Evolutionary conservation across 2,888 invertebrate species (phyloP), one percentile per base, ranked within the genome.

Genomic region (Leptopilina myrica): DNA sequence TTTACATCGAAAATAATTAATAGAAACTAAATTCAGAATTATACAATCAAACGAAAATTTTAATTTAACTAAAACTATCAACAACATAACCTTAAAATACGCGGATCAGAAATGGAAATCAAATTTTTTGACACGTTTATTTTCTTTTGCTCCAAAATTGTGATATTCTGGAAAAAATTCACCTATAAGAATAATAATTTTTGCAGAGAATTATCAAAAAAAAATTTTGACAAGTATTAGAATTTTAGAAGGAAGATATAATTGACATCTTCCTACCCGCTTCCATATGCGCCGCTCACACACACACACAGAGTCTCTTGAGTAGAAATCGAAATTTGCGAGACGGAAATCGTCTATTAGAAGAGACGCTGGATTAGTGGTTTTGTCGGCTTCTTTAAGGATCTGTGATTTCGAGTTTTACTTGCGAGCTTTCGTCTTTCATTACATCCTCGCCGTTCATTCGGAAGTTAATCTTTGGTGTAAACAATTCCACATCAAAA

Each of bases 381-480:
- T 49, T 67, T 67, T 49, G 67, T 67, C 67, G 67, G 67, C 67
- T 12, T 69, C 49, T 49, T 49, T 46, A 49, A 69, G 49, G 49
- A 49, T 11, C 49, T 49, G 7, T 8, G 40, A 65, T 65, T 65
- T 12, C n/a, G 46, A 53, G 53, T 20, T 67, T 33, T 12, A 49
- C 26, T 69, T 69, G 20, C 9, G 49, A 69, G 15, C 49, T 53
- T 69, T 53, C 69, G 26, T 15, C 49, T 49, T 49, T 69, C 46
- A 66, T 46, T 66, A 43, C 46, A 46, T 66, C 43, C 9, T 46
- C 15, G 46, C 66, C 46, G 66, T 46, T 43, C 66, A 66, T 46
- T 66, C 66, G 66, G 66, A 66, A 66, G 46, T 46, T 66, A 66
- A 66, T 66, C 66, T 66, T 43, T 15, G 66, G 46, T 66, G 66